Conservation (phyloP, 1,140 invertebrate genomes). For the Wasmannia auropunctata region DNA sequence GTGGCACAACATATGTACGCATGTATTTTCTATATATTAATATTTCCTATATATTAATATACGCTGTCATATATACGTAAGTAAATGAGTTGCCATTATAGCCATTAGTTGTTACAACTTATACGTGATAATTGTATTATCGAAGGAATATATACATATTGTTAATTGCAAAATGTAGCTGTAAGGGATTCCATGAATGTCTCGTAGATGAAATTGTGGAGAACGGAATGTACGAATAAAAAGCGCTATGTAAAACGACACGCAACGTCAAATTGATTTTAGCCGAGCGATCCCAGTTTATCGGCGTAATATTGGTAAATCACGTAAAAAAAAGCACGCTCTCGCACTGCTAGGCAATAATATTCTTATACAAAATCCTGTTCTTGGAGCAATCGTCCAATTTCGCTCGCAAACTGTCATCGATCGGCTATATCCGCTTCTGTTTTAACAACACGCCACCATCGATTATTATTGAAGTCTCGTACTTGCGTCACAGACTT, state of each 20-base stretch:
- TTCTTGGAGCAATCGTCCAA: neutral
- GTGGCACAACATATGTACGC: neutral
- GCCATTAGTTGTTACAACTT: slow-evolving; percentile 14
- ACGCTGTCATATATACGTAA: neutral
- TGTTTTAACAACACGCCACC: neutral
- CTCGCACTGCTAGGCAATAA: neutral
- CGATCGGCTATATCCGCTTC: slow-evolving; percentile 29
- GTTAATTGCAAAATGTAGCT: neutral
- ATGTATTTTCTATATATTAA: neutral
- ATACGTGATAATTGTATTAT: neutral
- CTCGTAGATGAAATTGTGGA: neutral
- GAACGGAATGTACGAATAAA: slow-evolving; percentile 35
- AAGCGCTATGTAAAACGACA: slow-evolving; percentile 16
- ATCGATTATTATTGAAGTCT: neutral
- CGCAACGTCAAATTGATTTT: slow-evolving; percentile 12
- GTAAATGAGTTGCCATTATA: slow-evolving; percentile 22
- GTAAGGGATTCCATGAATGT: slow-evolving; percentile 12
- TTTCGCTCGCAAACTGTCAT: slow-evolving; percentile 18
- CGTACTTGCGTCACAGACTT: neutral
- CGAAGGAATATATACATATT: neutral
- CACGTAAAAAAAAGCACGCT: neutral
- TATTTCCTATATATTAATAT: neutral
- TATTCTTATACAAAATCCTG: neutral
- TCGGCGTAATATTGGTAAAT: slow-evolving; percentile 13
- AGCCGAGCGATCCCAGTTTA: slow-evolving; percentile 18